Evolutionary conservation across 2,113 vertebrate species (phyloP).

Genomic region (Cygnus atratus): DNA sequence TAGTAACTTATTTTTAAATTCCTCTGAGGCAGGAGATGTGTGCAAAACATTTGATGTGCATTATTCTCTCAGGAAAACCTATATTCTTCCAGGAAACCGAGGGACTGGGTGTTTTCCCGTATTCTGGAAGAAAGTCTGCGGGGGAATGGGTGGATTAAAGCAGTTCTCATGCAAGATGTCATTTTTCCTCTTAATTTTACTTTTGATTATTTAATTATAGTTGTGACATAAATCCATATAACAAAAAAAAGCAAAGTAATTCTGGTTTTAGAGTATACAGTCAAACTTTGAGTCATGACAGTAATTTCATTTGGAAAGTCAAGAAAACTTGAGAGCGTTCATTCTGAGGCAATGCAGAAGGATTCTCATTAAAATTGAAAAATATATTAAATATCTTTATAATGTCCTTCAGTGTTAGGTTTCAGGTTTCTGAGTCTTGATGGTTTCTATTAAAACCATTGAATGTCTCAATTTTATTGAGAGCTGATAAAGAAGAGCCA

Average conservation of each 20-base stretch:
- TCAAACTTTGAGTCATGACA: not conserved
- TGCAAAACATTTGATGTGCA: not conserved
- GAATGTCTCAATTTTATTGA: not conserved
- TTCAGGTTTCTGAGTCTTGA: not conserved
- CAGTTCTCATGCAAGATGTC: not conserved
- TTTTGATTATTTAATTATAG: not conserved
- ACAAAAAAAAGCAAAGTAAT: not conserved
- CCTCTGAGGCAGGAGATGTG: not conserved
- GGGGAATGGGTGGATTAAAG: not conserved
- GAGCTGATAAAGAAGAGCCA: not conserved
- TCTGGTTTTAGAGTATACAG: not conserved
- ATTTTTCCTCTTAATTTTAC: not conserved
- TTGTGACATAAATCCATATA: not conserved
- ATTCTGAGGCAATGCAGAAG: not conserved
- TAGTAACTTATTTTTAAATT: slow-evolving; percentile 3
- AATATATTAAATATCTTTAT: not conserved
- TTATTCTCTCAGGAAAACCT: not conserved
- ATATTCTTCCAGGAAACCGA: not conserved
- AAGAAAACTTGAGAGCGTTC: not conserved
- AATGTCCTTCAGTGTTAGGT: not conserved
- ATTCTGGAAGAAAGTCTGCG: not conserved
- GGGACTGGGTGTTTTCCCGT: not conserved
- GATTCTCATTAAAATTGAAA: not conserved
- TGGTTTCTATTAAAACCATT: not conserved
- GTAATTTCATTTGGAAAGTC: not conserved